Conservation (phyloP, 2,888 invertebrate genomes). For the Lasiommata megera region DNA sequence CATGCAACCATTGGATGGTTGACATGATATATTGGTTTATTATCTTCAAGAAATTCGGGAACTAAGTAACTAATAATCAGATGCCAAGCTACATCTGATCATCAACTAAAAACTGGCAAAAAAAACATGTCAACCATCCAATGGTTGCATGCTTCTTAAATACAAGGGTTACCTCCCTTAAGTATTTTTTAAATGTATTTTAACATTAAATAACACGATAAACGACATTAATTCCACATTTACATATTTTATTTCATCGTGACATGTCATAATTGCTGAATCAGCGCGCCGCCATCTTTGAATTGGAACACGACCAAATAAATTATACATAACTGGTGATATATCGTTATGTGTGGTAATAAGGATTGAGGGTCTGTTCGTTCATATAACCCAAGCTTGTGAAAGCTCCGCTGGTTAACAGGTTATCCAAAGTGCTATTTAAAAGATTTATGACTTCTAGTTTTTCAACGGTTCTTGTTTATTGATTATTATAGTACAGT, state of each 20-base stretch:
- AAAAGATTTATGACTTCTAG: neutral
- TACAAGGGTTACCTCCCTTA: too few relatives aligned
- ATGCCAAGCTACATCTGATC: too few relatives aligned
- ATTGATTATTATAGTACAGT: too few relatives aligned
- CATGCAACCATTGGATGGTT: too few relatives aligned
- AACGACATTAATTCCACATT: neutral
- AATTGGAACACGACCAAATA: conserved; percentile 22
- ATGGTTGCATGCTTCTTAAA: too few relatives aligned
- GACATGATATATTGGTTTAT: too few relatives aligned
- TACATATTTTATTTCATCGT: conserved; percentile 10
- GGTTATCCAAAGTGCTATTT: conserved; percentile 15
- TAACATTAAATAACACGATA: neutral
- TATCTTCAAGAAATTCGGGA: too few relatives aligned
- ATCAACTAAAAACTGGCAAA: too few relatives aligned
- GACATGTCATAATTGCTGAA: conserved; percentile 3
- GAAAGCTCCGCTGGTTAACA: conserved; percentile 25
- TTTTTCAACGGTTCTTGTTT: neutral
- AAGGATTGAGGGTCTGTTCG: conserved; percentile 24
- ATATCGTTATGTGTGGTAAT: conserved; percentile 28
- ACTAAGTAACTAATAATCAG: too few relatives aligned
- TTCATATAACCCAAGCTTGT: conserved; percentile 27
- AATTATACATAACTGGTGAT: conserved; percentile 17
- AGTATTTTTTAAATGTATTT: neutral
- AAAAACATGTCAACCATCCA: too few relatives aligned
- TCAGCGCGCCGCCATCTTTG: conserved; percentile 5